Evolutionary conservation across 2,797 vertebrate genomes (phyloP).

Genomic region (Mus caroli): DNA sequence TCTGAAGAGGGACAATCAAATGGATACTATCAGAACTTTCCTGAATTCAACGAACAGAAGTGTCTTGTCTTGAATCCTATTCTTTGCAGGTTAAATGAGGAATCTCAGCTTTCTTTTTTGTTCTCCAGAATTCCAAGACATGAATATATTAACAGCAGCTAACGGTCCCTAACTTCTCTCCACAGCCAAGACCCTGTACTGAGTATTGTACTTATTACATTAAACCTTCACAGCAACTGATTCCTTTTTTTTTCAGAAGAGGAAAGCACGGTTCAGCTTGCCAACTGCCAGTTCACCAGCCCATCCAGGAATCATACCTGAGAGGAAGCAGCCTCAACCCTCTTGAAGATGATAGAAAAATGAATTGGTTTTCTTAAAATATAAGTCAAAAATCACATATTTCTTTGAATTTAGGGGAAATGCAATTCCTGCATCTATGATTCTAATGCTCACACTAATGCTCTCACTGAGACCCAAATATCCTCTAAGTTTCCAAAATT

Average conservation of each 20-base stretch:
- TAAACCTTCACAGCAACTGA: neutral
- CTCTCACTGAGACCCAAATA: neutral
- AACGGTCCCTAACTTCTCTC: neutral
- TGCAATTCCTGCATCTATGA: neutral
- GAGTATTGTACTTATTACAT: neutral
- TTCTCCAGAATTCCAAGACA: neutral
- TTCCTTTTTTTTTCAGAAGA: constrained; percentile 16
- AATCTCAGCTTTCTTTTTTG: neutral
- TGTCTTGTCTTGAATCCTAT: neutral
- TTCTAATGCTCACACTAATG: neutral
- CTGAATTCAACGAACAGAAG: neutral
- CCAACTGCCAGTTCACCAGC: neutral
- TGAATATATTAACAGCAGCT: neutral
- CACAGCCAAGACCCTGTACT: neutral
- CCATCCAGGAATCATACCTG: neutral
- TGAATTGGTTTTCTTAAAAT: neutral
- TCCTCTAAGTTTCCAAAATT: neutral
- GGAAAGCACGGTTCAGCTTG: neutral
- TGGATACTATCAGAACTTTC: neutral
- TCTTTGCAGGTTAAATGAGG: neutral
- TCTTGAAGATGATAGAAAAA: constrained; percentile 37
- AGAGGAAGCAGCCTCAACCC: neutral
- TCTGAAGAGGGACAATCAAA: constrained; percentile 85
- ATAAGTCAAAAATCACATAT: neutral
- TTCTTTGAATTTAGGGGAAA: neutral